phyloP scores from a whole-genome alignment of 2,888 invertebrate genomes.

The Drosophila affinis region DNA sequence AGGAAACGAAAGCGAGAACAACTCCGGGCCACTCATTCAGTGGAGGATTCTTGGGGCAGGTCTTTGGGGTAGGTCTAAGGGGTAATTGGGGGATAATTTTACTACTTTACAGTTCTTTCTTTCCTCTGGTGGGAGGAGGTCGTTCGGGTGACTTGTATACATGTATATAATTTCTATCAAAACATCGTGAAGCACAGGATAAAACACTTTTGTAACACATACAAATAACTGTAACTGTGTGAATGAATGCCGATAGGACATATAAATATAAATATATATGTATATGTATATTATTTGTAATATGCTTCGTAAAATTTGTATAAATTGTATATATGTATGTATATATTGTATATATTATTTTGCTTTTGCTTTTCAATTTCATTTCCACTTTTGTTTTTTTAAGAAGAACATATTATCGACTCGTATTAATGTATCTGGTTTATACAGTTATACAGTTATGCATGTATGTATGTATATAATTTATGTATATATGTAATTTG shows the following conservation, averaged over 20 bases:
- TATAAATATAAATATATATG: conserved; percentile 45
- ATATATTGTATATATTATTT: conserved; percentile 57
- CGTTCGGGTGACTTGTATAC: conserved; percentile 21
- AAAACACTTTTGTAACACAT: conserved; percentile 53
- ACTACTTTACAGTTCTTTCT: not conserved
- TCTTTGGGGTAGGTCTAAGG: not conserved
- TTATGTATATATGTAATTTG: conserved; percentile 70
- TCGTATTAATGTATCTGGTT: conserved; percentile 57
- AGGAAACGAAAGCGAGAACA: conserved; percentile 9
- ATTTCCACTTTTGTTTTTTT: conserved; percentile 22
- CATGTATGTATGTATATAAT: conserved; percentile 18
- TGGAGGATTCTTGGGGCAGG: not conserved
- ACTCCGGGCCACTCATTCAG: not conserved
- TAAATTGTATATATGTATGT: conserved; percentile 55
- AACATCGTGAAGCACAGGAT: conserved; percentile 49
- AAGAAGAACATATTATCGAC: conserved; percentile 73
- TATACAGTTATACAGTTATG: conserved; percentile 19
- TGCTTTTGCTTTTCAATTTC: conserved; percentile 53
- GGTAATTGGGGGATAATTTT: not conserved
- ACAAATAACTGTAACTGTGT: conserved; percentile 64
- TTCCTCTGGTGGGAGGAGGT: conserved; percentile 2
- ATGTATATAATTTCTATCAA: conserved; percentile 60
- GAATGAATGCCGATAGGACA: conserved; percentile 54
- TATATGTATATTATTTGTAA: conserved; percentile 53
- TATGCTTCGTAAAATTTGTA: conserved; percentile 75